Evolutionary conservation across 2,888 invertebrate species (phyloP).

Genomic region (Ormyrus labotus): DNA sequence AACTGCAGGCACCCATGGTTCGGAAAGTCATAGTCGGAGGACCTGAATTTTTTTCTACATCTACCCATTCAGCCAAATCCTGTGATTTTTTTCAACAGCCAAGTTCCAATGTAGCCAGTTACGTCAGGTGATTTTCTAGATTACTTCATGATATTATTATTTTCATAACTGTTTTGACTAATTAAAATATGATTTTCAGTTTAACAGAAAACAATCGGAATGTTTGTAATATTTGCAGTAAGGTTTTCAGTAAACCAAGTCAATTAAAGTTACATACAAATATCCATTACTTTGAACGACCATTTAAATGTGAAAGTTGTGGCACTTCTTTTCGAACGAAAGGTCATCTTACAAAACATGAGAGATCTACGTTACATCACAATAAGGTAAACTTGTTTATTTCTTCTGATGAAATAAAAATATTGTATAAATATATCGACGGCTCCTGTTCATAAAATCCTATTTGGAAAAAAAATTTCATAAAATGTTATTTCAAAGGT

Average conservation of each 20-base stretch:
- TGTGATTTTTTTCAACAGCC: slow-evolving; percentile 51
- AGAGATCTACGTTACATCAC: slow-evolving; percentile 92
- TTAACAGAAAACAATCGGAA: slow-evolving; percentile 86
- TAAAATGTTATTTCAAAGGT: no score
- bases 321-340: slow-evolving; percentile 92
- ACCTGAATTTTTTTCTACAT: slow-evolving; percentile 59
- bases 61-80: no score
- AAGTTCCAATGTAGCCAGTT: slow-evolving; percentile 50
- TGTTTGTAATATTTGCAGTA: slow-evolving; percentile 91
- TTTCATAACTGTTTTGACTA: background rate
- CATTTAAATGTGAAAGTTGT: slow-evolving; percentile 93
- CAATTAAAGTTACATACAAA: slow-evolving; percentile 94
- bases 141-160: background rate
- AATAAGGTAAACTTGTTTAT: slow-evolving; percentile 82
- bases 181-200: slow-evolving; percentile 62
- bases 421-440: no score
- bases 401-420: no score
- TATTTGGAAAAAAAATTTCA: no score
- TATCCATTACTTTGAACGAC: slow-evolving; percentile 95
- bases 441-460: no score
- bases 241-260: slow-evolving; percentile 93
- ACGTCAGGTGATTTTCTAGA: slow-evolving; percentile 57
- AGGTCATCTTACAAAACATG: slow-evolving; percentile 95
- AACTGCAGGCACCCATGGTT: no score
- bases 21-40: slow-evolving; percentile 81